phyloP scores from a whole-genome alignment of 1,140 invertebrate genomes.

The Scaptomyza pallida region DNA sequence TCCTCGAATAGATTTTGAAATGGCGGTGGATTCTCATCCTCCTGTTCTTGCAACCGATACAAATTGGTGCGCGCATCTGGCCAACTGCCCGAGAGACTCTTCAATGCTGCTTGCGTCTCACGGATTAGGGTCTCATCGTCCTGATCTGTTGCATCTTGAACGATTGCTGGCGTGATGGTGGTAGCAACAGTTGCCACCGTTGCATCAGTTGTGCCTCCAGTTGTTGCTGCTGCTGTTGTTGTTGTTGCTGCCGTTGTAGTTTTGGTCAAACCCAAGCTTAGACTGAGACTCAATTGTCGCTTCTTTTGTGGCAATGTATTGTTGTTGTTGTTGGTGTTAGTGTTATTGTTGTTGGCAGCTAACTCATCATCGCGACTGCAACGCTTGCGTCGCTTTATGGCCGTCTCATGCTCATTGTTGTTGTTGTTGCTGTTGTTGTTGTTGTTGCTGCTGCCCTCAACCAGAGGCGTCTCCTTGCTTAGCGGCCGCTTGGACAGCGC shows the following conservation, averaged over 20 bases:
- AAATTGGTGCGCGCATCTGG: constrained; percentile 87
- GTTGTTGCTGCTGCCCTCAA: constrained; percentile 55
- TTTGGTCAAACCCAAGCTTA: constrained; percentile 21
- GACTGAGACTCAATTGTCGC: constrained; percentile 82
- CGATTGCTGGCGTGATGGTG: background rate
- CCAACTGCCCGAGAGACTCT: constrained; percentile 93
- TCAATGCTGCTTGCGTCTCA: constrained; percentile 93
- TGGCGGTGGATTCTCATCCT: constrained; percentile 90
- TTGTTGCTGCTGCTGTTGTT: constrained; percentile 2
- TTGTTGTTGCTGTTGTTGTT: constrained; percentile 34
- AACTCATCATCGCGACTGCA: constrained; percentile 79
- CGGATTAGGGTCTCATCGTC: constrained; percentile 92
- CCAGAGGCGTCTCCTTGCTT: constrained; percentile 76
- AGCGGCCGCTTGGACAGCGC: constrained; percentile 81
- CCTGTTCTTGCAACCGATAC: constrained; percentile 87
- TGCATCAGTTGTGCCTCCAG: constrained; percentile 5
- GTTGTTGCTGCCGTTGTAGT: constrained; percentile 9
- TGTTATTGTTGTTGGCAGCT: constrained; percentile 53
- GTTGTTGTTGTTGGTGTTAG: constrained; percentile 56
- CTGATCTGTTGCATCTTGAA: constrained; percentile 79
- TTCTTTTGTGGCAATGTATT: constrained; percentile 87
- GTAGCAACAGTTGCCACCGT: constrained; percentile 31
- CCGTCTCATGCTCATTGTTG: constrained; percentile 69
- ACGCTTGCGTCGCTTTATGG: constrained; percentile 78
- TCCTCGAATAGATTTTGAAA: constrained; percentile 94